These are phyloP conservation scores for Myodes glareolus DNA, from an alignment of 2,113 vertebrate genomes.

Conservation along the genomic window DNA sequence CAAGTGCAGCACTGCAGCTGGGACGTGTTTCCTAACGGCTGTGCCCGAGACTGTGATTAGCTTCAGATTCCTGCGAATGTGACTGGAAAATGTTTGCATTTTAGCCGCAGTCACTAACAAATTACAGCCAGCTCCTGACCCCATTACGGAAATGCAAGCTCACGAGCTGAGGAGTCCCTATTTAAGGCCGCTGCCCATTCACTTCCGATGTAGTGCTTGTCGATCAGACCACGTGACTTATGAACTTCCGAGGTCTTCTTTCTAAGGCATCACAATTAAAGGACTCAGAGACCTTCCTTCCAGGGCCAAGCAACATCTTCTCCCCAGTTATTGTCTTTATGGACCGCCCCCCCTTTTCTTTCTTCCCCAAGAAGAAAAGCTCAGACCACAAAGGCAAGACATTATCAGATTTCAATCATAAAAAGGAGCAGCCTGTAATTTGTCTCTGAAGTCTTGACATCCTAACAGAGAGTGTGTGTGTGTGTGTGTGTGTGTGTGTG, in stretches of 20 bases:
- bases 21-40: slow-evolving; percentile 74
- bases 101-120: slow-evolving; percentile 77
- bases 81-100: slow-evolving; percentile 81
- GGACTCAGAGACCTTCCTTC: not conserved
- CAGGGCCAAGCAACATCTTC: not conserved
- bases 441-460: slow-evolving; percentile 39
- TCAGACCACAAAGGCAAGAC: not conserved
- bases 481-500: not conserved
- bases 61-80: slow-evolving; percentile 79
- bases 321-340: not conserved
- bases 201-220: slow-evolving; percentile 73
- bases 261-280: not conserved
- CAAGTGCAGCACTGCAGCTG: slow-evolving; percentile 73
- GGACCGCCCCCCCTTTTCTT: not conserved
- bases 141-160: slow-evolving; percentile 69
- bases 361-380: not conserved
- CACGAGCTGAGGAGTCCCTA: slow-evolving; percentile 68
- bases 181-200: slow-evolving; percentile 67
- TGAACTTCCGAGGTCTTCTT: slow-evolving; percentile 50
- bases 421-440: slow-evolving; percentile 34
- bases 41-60: slow-evolving; percentile 66
- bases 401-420: slow-evolving; percentile 40
- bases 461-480: not conserved
- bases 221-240: slow-evolving; percentile 62
- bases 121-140: slow-evolving; percentile 69